Evolutionary conservation across 2,888 invertebrate genomes (phyloP).

Genomic region (Priocnemis perturbator): DNA sequence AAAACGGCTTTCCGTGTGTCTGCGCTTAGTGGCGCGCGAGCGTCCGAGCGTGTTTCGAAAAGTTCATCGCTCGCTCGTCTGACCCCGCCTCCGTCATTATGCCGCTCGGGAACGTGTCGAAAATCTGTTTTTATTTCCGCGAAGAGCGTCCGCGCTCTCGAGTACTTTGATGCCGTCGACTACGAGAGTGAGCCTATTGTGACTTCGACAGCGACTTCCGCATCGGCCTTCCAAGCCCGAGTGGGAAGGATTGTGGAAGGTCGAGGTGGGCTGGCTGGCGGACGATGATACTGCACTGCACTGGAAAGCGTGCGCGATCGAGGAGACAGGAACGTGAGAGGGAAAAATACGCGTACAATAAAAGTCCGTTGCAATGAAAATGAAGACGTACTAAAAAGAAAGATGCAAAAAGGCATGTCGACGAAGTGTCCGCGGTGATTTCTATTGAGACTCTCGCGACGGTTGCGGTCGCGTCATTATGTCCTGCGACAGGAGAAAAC

Average conservation of each 20-base stretch:
- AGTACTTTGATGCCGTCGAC: background rate
- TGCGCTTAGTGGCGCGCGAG: background rate
- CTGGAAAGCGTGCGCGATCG: background rate
- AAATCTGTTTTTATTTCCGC: background rate
- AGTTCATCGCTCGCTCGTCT: background rate
- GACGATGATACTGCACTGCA: no score
- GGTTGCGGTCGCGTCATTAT: background rate
- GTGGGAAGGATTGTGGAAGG: no score
- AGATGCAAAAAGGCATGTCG: no score
- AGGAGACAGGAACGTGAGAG: background rate
- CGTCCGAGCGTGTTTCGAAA: background rate
- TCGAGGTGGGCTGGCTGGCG: no score
- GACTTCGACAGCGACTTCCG: slow-evolving; percentile 4
- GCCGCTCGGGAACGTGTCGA: no score
- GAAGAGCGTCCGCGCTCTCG: background rate
- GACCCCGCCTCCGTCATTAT: background rate
- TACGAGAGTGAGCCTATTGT: background rate
- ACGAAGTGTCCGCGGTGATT: background rate
- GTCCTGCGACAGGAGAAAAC: background rate
- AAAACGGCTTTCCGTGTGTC: no score
- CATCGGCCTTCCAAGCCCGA: no score
- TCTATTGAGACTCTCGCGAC: slow-evolving; percentile 2
- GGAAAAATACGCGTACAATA: no score
- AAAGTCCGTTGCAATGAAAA: no score
- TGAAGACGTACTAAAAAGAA: background rate